Evolutionary conservation across 2,888 invertebrate species (phyloP).

Genomic region (Nudaria mundana): DNA sequence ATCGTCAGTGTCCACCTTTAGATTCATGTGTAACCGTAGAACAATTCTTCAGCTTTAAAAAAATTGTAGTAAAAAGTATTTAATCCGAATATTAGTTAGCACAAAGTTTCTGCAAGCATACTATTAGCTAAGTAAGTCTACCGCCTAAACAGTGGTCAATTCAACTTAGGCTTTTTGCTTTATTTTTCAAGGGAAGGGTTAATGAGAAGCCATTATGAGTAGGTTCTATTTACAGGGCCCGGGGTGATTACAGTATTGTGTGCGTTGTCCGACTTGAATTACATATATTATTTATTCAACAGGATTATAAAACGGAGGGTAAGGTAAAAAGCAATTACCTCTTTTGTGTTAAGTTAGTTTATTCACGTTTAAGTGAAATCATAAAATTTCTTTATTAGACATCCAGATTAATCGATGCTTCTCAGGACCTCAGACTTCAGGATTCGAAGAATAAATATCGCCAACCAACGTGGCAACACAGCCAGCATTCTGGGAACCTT

Average conservation of each 20-base stretch:
- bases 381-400: too few relatives aligned
- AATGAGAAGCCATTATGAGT: slow-evolving; percentile 15
- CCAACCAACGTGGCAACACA: too few relatives aligned
- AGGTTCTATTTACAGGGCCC: slow-evolving; percentile 12
- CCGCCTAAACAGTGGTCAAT: slow-evolving; percentile 11
- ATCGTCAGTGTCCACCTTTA: too few relatives aligned
- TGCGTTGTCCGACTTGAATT: slow-evolving; percentile 2
- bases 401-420: too few relatives aligned
- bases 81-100: background rate
- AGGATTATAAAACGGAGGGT: background rate
- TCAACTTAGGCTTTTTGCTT: slow-evolving; percentile 11
- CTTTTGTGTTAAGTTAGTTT: too few relatives aligned
- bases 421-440: too few relatives aligned
- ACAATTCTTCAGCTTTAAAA: too few relatives aligned
- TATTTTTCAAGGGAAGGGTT: slow-evolving; percentile 17
- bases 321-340: background rate
- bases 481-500: too few relatives aligned
- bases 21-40: too few relatives aligned
- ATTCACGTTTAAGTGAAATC: background rate
- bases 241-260: slow-evolving; percentile 10
- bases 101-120: background rate
- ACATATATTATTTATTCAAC: background rate
- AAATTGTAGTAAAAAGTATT: too few relatives aligned
- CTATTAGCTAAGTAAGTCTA: background rate
- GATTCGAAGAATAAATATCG: too few relatives aligned